Percentiles rank a stretch among this genome's conserved stretches.
Conservation (phyloP, 2,888 invertebrate species). For the Aspidapion aeneum region DNA sequence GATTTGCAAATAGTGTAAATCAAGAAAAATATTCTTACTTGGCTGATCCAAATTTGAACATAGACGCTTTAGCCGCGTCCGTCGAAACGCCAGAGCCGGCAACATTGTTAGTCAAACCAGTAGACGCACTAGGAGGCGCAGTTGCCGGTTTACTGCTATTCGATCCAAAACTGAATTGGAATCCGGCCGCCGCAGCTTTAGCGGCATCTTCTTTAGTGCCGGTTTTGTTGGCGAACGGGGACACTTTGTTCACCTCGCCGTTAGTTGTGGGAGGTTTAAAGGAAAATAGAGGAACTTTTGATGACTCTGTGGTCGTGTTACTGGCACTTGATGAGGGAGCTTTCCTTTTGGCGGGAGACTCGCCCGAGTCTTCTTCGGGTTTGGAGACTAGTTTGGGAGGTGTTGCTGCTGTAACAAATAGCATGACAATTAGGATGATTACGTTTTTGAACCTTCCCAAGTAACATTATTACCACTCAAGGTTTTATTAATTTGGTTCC, state of each 20-base stretch:
- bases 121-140: neutral
- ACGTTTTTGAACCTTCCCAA: too few species aligned
- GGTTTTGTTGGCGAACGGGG: constrained; percentile 15
- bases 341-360: constrained; percentile 9
- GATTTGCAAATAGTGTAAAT: too few species aligned
- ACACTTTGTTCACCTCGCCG: constrained; percentile 18
- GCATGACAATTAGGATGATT: too few species aligned
- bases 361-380: neutral
- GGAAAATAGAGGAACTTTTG: constrained; percentile 13
- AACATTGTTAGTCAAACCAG: constrained; percentile 5
- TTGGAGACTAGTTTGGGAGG: neutral
- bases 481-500: too few species aligned
- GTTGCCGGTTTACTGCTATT: constrained; percentile 4
- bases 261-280: constrained; percentile 21
- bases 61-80: neutral
- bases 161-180: constrained; percentile 9
- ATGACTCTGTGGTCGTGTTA: neutral
- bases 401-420: neutral
- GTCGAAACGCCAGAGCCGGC: neutral
- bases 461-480: too few species aligned
- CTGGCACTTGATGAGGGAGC: neutral
- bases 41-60: constrained; percentile 19
- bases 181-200: constrained; percentile 6
- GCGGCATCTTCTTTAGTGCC: constrained; percentile 1
- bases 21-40: too few species aligned